Evolutionary conservation across 2,797 vertebrate genomes (phyloP).

Genomic region (Atherinosoma microstoma): DNA sequence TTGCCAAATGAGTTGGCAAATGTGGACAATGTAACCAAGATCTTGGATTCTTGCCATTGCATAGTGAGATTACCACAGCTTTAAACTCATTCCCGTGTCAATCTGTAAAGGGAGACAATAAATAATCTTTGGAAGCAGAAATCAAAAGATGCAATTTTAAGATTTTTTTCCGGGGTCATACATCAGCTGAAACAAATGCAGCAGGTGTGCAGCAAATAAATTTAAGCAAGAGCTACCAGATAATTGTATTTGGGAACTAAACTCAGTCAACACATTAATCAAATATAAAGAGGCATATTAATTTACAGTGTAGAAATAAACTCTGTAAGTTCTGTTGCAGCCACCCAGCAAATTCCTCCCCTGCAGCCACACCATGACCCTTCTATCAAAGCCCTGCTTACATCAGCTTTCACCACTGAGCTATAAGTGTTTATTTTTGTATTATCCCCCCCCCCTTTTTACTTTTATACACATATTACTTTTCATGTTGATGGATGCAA

Average conservation of each 20-base stretch:
- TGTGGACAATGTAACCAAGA: slow-evolving; percentile 44
- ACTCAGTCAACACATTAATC: slow-evolving; percentile 2
- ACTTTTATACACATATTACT: slow-evolving; percentile 55
- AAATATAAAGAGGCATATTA: slow-evolving; percentile 10
- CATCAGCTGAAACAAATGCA: not conserved
- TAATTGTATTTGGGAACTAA: slow-evolving; percentile 14
- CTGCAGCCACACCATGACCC: slow-evolving; percentile 46
- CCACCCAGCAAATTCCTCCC: slow-evolving; percentile 14
- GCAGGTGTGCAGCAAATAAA: slow-evolving; percentile 13
- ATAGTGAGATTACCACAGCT: slow-evolving; percentile 43
- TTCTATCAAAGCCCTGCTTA: slow-evolving; percentile 51
- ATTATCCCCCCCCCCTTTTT: slow-evolving; percentile 41
- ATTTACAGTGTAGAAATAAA: not conserved
- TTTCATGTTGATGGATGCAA: slow-evolving; percentile 56
- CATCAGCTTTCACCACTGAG: slow-evolving; percentile 61
- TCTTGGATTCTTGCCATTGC: slow-evolving; percentile 52
- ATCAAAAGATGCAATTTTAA: slow-evolving; percentile 29
- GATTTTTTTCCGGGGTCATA: slow-evolving; percentile 9
- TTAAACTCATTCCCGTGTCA: slow-evolving; percentile 38
- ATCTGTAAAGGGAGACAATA: slow-evolving; percentile 28
- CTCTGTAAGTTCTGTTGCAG: slow-evolving; percentile 5
- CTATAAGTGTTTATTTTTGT: slow-evolving; percentile 65
- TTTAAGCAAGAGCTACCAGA: not conserved
- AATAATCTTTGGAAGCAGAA: slow-evolving; percentile 40
- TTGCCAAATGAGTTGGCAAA: slow-evolving; percentile 40